phyloP scores from a whole-genome alignment of 2,888 invertebrate genomes.

The Phoenoteleia sp. region DNA sequence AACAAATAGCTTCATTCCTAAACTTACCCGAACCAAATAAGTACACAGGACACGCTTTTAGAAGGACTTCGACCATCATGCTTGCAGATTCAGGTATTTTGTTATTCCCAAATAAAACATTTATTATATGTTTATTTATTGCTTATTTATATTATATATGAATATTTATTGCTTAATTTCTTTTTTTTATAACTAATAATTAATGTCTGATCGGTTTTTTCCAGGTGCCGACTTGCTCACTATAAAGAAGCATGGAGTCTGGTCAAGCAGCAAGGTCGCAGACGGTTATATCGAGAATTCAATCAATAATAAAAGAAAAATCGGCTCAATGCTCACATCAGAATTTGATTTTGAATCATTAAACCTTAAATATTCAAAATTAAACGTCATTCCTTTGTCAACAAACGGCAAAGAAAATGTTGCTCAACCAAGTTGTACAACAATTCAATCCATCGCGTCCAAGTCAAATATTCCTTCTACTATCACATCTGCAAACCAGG shows the following conservation, averaged over 20 bases:
- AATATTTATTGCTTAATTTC: conserved; percentile 6
- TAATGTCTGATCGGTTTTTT: conserved; percentile 6
- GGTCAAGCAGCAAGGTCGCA: conserved; percentile 12
- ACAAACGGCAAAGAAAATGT: background rate
- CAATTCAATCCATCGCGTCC: background rate
- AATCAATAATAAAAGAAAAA: conserved; percentile 15
- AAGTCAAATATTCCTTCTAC: conserved; percentile 6
- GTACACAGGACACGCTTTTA: conserved; percentile 37
- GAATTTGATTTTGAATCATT: conserved; percentile 10
- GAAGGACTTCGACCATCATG: conserved; percentile 1
- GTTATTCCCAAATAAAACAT: conserved; percentile 3
- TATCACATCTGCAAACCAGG: background rate
- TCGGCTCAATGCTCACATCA: conserved; percentile 12
- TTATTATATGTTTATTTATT: too few species aligned
- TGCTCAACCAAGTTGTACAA: background rate
- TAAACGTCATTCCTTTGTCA: background rate
- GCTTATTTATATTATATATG: too few species aligned
- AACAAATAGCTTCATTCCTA: conserved; percentile 53
- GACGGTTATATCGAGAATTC: conserved; percentile 35
- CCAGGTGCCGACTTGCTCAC: conserved; percentile 25
- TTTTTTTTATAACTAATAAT: conserved; percentile 19
- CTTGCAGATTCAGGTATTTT: conserved; percentile 27
- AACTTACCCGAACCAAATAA: conserved; percentile 16
- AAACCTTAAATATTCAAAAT: background rate
- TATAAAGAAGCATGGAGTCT: conserved; percentile 21